A percentile compares a stretch with the other conserved stretches of the same genome.
These are phyloP conservation scores for Orestias chungarensis DNA, from an alignment of 2,797 vertebrate genomes.

Conservation along the genomic window DNA sequence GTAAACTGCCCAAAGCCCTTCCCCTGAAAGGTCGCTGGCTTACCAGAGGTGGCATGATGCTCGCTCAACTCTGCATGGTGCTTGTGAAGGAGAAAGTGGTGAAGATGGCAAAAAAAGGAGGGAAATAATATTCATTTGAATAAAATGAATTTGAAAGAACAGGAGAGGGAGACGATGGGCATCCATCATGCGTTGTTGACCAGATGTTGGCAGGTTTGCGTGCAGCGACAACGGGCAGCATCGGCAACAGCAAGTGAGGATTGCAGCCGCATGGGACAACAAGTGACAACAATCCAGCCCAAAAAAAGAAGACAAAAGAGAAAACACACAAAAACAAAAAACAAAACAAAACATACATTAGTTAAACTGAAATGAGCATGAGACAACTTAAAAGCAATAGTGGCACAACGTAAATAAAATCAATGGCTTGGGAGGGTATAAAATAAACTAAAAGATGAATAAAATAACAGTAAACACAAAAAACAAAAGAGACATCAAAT, in stretches of 20 bases:
- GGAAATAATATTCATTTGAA: too few species aligned
- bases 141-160: too few species aligned
- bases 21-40: constrained; percentile 77
- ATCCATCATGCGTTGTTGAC: constrained; percentile 62
- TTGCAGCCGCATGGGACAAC: constrained; percentile 55
- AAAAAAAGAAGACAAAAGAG: constrained; percentile 60
- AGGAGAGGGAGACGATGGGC: constrained; percentile 13
- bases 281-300: constrained; percentile 5
- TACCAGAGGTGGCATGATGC: constrained; percentile 88
- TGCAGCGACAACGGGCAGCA: constrained; percentile 52
- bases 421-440: constrained; percentile 14
- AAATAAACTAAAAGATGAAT: constrained; percentile 12
- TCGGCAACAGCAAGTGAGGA: constrained; percentile 50
- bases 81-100: constrained; percentile 61
- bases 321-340: constrained; percentile 67
- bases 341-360: constrained; percentile 70
- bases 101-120: constrained; percentile 39
- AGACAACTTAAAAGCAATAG: constrained; percentile 49
- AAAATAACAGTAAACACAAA: background rate
- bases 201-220: constrained; percentile 64
- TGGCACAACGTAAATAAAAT: constrained; percentile 11
- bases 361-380: constrained; percentile 62
- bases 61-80: constrained; percentile 93
- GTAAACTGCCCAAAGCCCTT: constrained; percentile 29
- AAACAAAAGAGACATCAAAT: background rate